Evolutionary conservation across 2,888 invertebrate genomes (phyloP).

Genomic region (Orthosia gracilis): DNA sequence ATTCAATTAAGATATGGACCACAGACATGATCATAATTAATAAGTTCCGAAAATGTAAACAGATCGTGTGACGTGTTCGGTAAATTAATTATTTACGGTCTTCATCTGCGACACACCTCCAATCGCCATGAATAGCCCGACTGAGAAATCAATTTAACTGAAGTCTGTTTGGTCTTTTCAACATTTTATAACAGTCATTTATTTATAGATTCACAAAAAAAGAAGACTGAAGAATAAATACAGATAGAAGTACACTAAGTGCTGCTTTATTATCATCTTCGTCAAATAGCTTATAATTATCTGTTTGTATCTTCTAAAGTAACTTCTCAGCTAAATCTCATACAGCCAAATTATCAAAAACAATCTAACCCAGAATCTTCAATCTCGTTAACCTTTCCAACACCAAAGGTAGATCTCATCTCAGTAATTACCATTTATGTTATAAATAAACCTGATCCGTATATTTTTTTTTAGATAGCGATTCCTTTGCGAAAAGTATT

Average conservation of each 20-base stretch:
- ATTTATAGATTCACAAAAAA: too few relatives aligned
- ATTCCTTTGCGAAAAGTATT: conserved; percentile 20
- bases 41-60: conserved; percentile 26
- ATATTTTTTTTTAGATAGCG: conserved; percentile 52
- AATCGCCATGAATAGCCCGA: background rate
- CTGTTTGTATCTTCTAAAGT: background rate
- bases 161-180: background rate
- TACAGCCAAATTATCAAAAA: conserved; percentile 1
- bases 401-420: conserved; percentile 28
- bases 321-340: background rate
- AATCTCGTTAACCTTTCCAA: conserved; percentile 33
- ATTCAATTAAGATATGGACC: conserved; percentile 45
- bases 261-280: too few relatives aligned
- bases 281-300: too few relatives aligned
- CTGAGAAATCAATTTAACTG: background rate
- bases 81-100: background rate
- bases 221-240: too few relatives aligned
- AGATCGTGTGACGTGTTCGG: background rate
- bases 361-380: conserved; percentile 25
- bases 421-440: conserved; percentile 51
- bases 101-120: background rate
- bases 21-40: conserved; percentile 32
- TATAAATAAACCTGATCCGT: conserved; percentile 30
- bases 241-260: too few relatives aligned
- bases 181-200: too few relatives aligned